Percentiles rank a stretch among this genome's conserved stretches.
phyloP scores from a whole-genome alignment of 1,140 invertebrate species.

The Antheraea pernyi region DNA sequence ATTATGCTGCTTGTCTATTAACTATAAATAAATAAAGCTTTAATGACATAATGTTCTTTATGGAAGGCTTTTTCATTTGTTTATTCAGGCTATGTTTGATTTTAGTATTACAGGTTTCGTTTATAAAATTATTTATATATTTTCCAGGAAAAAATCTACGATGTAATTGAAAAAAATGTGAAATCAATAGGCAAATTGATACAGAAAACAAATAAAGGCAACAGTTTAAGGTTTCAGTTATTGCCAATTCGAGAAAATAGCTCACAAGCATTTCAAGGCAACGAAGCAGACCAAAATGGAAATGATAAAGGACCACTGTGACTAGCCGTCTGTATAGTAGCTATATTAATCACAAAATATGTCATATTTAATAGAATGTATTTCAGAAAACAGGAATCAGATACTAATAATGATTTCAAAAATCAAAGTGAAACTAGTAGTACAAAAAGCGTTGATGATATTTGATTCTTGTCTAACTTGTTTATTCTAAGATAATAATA shows the following conservation, averaged over 20 bases:
- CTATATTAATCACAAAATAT: conserved; percentile 55
- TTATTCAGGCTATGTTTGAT: no score
- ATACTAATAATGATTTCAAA: not conserved
- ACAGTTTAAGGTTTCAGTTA: conserved; percentile 80
- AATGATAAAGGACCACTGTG: conserved; percentile 62
- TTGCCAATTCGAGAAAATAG: conserved; percentile 61
- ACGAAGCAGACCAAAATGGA: conserved; percentile 30
- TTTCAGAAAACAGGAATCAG: conserved; percentile 26
- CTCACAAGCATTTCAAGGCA: conserved; percentile 19
- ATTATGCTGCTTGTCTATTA: no score
- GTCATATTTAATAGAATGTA: conserved; percentile 42
- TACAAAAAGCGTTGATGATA: not conserved
- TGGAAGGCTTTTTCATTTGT: no score
- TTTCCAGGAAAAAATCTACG: conserved; percentile 80
- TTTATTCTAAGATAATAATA: not conserved
- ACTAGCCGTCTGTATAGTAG: conserved; percentile 51
- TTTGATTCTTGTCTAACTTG: conserved; percentile 24
- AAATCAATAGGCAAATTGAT: conserved; percentile 74
- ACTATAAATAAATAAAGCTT: no score
- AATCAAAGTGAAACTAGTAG: no score
- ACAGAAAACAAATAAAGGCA: conserved; percentile 80
- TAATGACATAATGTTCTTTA: no score
- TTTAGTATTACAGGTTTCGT: no score
- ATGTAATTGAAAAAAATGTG: conserved; percentile 75
- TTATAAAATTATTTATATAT: no score